Evolutionary conservation across 1,140 invertebrate species (phyloP).

Genomic region (Lucilia sericata): DNA sequence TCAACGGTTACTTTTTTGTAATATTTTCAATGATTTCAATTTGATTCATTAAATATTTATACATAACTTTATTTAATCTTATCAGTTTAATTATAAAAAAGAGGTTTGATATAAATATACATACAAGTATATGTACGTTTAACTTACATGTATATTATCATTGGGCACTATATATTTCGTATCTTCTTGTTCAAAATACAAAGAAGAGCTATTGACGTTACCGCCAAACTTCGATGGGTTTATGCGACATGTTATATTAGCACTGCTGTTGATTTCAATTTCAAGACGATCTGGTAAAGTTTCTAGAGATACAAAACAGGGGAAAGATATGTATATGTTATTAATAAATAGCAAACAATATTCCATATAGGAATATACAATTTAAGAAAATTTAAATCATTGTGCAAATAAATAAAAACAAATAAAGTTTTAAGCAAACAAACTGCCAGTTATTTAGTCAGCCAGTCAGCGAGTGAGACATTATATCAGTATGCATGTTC

Average conservation of each 20-base stretch:
- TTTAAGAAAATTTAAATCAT: background rate
- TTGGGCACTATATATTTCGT: conserved; percentile 31
- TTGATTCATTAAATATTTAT: no score
- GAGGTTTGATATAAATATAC: no score
- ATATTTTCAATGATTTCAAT: background rate
- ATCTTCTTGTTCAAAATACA: conserved; percentile 38
- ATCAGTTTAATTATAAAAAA: no score
- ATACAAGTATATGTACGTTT: no score
- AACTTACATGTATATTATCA: conserved; percentile 37
- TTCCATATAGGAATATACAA: background rate
- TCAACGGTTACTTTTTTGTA: no score
- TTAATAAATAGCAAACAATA: background rate
- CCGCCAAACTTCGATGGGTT: conserved; percentile 37
- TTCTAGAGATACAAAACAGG: background rate
- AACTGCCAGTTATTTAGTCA: no score
- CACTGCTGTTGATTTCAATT: conserved; percentile 43
- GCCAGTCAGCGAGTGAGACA: no score
- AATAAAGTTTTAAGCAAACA: no score
- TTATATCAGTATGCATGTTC: no score
- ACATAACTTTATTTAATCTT: no score
- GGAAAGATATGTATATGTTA: background rate
- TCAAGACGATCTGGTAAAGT: conserved; percentile 37
- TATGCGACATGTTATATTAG: conserved; percentile 47
- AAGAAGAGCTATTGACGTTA: conserved; percentile 30
- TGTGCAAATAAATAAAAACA: no score